These are phyloP conservation scores for Muscidifurax raptorellus DNA, from an alignment of 1,140 invertebrate species.

Conservation along the genomic window DNA sequence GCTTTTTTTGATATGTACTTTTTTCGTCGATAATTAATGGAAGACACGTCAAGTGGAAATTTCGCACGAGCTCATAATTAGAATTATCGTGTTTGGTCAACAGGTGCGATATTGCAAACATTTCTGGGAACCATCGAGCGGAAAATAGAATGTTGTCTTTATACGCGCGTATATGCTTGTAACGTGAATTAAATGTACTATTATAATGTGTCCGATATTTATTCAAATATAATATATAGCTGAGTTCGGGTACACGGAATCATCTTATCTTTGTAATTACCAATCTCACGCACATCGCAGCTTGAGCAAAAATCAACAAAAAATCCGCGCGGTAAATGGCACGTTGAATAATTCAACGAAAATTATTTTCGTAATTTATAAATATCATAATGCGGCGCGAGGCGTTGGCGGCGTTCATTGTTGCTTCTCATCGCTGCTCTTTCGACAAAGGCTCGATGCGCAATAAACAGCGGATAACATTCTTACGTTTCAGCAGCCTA, in stretches of 20 bases:
- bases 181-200: no score
- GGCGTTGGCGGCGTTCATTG: neutral
- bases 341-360: slow-evolving; percentile 2
- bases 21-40: neutral
- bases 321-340: neutral
- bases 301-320: neutral
- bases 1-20: no score
- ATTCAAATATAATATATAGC: no score
- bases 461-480: neutral
- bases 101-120: neutral
- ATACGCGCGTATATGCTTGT: no score
- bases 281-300: no score
- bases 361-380: slow-evolving; percentile 7
- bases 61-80: neutral
- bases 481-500: neutral
- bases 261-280: no score
- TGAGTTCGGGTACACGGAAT: no score
- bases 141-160: neutral
- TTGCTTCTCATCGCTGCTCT: neutral
- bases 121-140: neutral
- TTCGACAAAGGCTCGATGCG: slow-evolving; percentile 4
- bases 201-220: no score
- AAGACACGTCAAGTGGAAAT: neutral
- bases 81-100: no score
- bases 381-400: neutral